A percentile compares a stretch with the other conserved stretches of the same genome.
These are phyloP conservation scores for Machimus rusticus DNA, from an alignment of 2,888 invertebrate species.

Conservation along the genomic window DNA sequence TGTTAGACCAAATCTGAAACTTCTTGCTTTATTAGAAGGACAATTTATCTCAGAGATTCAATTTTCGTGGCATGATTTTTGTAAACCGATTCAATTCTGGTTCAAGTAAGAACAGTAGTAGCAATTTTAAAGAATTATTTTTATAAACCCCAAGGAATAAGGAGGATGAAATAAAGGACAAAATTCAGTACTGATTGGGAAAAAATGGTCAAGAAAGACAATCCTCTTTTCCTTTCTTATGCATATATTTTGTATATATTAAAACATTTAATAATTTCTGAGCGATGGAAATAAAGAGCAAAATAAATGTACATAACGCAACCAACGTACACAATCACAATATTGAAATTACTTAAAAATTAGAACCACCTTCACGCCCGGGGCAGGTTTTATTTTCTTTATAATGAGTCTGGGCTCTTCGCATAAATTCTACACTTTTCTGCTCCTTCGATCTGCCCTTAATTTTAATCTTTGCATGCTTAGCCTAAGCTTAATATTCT, in stretches of 20 bases:
- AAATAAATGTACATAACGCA: constrained; percentile 28
- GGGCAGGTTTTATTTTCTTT: background rate
- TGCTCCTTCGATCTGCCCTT: background rate
- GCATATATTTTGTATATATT: constrained; percentile 32
- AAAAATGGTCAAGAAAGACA: too few relatives aligned
- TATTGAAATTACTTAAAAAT: constrained; percentile 36
- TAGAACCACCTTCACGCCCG: background rate
- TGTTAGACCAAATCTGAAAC: too few relatives aligned
- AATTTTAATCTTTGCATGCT: background rate
- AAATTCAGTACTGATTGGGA: too few relatives aligned
- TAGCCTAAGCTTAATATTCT: background rate
- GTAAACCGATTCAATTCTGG: too few relatives aligned
- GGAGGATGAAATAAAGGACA: too few relatives aligned
- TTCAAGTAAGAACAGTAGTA: too few relatives aligned
- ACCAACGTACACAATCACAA: constrained; percentile 41
- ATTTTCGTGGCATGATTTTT: too few relatives aligned
- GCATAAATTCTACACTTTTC: background rate
- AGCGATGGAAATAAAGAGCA: constrained; percentile 4
- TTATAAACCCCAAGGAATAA: too few relatives aligned
- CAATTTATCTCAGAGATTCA: too few relatives aligned
- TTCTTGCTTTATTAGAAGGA: too few relatives aligned
- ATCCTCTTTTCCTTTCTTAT: background rate
- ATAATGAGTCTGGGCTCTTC: background rate
- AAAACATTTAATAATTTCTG: constrained; percentile 38
- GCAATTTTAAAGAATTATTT: too few relatives aligned